Base-by-base conservation (phyloP, 2,797 vertebrate species). In the Spea hammondii region DNA sequence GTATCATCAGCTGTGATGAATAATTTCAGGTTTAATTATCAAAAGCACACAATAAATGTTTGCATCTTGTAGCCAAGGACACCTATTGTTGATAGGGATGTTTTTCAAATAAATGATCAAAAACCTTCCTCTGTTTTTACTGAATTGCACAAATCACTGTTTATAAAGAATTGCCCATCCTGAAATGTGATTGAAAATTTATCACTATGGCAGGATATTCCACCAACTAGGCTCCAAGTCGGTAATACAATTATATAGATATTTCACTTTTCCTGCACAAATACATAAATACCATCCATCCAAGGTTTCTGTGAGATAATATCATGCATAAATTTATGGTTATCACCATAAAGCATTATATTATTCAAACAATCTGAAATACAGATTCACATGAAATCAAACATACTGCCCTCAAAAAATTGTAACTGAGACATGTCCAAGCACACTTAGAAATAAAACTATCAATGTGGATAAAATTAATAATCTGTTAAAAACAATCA, bases 161-260 rank as follows among this genome's bases (percentile, higher is more conserved):
- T 65, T 79, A 79, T 79, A 70, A 64, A 80, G 76, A 80, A 76
- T 53, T 57, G 70, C 47, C 70, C 59, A 75, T 76, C 59, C n/a
- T 49, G n/a, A 32, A 48, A 76, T 57, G 66, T 70, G 72, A 80
- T 76, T 80, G 72, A 76, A 80, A 76, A 80, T 80, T 64, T 76
- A 71, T 75, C 67, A 76, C 72, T 71, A 14, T 66, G 73, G 73
- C 68, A 76, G 50, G 79, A 71, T 70, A 76, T 80, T 70, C 51
- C 50, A 74, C 72, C 70, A 62, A 80, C 75, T 75, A 76, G 72
- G 51, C 57, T 75, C 72, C 72, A 70, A 76, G 73, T 57, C 75
- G 67, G 67, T 74, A 80, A 76, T 76, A 80, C 67, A 75, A 80
- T 75, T 80, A 71, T 76, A 68, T 80, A 65, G 78, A 80, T 80